These are phyloP conservation scores for Lepilemur ruficaudatus DNA, from an alignment of 2,797 vertebrate genomes.

Conservation along the genomic window DNA sequence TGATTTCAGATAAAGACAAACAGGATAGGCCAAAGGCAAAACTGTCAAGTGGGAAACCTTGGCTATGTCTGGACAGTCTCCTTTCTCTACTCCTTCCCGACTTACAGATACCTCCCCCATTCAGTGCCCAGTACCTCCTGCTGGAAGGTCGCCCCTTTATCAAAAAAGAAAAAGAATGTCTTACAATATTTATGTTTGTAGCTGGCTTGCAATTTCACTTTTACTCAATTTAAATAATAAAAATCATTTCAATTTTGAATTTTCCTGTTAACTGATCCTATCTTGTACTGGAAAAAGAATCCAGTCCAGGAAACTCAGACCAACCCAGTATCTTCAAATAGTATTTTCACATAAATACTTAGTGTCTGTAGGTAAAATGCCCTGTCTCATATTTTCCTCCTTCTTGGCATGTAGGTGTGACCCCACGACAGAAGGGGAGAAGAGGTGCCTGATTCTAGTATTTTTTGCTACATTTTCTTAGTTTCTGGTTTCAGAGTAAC, in stretches of 20 bases:
- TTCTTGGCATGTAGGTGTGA: neutral
- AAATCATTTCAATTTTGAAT: neutral
- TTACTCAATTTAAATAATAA: conserved; percentile 19
- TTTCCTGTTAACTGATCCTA: neutral
- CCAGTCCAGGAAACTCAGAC: neutral
- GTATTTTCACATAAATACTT: neutral
- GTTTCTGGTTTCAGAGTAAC: neutral
- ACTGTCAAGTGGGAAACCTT: conserved; percentile 71
- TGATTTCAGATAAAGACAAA: conserved; percentile 60
- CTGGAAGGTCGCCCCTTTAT: neutral
- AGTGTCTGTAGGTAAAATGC: neutral
- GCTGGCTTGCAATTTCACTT: neutral
- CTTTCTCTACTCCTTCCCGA: neutral
- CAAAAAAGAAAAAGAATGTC: neutral
- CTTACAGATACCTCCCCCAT: neutral
- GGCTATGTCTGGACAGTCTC: conserved; percentile 36
- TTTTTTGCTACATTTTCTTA: neutral
- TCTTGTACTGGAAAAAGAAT: neutral
- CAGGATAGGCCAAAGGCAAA: conserved; percentile 66
- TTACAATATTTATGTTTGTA: neutral
- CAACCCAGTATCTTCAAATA: neutral
- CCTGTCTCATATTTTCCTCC: neutral
- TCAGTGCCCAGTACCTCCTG: neutral
- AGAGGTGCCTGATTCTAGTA: neutral
- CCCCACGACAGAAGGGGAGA: neutral